These are phyloP conservation scores for Lasius fuliginosus DNA, from an alignment of 2,888 invertebrate genomes.

Conservation along the genomic window DNA sequence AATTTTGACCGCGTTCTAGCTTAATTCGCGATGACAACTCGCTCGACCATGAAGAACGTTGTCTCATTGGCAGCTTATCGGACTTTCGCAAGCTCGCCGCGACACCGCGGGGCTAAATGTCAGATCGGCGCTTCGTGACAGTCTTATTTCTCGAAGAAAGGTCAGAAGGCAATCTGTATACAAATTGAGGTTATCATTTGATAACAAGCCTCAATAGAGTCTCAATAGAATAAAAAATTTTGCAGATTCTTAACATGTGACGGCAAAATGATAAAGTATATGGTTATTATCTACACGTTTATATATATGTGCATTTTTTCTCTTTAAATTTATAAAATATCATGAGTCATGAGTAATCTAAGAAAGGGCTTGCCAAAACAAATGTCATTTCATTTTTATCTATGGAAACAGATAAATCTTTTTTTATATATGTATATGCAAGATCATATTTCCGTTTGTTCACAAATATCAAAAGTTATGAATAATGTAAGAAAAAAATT, in stretches of 20 bases:
- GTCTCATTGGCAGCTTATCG: slow-evolving; percentile 67
- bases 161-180: background rate
- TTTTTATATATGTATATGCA: background rate
- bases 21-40: slow-evolving; percentile 63
- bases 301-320: too few relatives aligned
- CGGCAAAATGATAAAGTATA: too few relatives aligned
- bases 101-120: slow-evolving; percentile 45
- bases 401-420: background rate
- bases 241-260: too few relatives aligned
- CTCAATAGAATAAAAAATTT: background rate
- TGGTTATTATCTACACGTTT: too few relatives aligned
- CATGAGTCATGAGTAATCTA: background rate
- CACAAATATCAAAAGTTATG: background rate
- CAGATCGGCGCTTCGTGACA: background rate
- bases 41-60: slow-evolving; percentile 67
- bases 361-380: background rate
- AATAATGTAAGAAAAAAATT: background rate
- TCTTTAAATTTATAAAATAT: too few relatives aligned
- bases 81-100: slow-evolving; percentile 55
- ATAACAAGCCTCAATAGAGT: background rate
- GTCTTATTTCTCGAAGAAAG: background rate
- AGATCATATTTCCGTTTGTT: background rate
- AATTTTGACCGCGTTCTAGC: slow-evolving; percentile 54
- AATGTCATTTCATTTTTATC: background rate
- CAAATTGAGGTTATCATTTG: background rate